Conservation (phyloP, 2,113 vertebrate genomes). For the Hemichromis elongatus region DNA sequence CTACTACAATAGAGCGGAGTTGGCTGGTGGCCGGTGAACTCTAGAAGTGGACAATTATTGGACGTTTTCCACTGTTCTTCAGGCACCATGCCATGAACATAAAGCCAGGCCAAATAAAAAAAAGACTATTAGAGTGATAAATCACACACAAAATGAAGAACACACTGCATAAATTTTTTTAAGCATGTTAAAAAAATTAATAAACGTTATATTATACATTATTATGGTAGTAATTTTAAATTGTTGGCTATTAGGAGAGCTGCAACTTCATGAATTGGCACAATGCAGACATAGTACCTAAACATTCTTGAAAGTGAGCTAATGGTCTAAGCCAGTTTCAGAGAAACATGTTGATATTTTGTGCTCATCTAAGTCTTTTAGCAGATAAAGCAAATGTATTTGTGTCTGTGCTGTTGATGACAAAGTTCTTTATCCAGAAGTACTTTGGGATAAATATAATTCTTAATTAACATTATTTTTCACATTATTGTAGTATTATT, state of each 20-base stretch:
- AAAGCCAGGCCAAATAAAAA: background rate
- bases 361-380: background rate
- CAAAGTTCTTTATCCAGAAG: background rate
- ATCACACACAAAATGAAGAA: background rate
- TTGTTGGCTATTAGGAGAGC: background rate
- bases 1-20: constrained; percentile 14
- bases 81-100: constrained; percentile 45
- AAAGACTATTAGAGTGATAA: background rate
- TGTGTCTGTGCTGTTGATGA: background rate
- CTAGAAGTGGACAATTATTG: constrained; percentile 22
- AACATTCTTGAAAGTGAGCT: background rate
- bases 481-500: background rate
- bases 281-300: background rate
- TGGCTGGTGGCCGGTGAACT: constrained; percentile 44
- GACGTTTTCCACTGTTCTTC: constrained; percentile 48
- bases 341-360: background rate
- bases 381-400: background rate
- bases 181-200: background rate
- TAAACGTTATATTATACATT: background rate
- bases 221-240: background rate
- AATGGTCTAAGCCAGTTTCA: background rate
- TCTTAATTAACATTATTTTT: background rate
- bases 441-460: background rate
- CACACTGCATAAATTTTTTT: background rate
- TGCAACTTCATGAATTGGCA: background rate